phyloP scores from a whole-genome alignment of 2,113 vertebrate genomes.

The Plecturocebus donacophilus region DNA sequence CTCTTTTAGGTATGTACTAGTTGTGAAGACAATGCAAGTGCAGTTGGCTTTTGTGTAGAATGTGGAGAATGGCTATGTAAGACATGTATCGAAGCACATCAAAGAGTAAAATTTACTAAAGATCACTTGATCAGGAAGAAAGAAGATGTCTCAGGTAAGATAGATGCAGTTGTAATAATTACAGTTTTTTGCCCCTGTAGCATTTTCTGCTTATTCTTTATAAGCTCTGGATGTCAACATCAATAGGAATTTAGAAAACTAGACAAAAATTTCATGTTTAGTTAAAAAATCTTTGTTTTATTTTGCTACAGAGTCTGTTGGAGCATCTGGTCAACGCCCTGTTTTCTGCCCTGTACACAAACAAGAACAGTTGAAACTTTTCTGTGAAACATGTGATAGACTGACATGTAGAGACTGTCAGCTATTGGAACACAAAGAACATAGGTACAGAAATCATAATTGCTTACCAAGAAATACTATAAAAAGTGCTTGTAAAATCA shows the following conservation, averaged over 20 bases:
- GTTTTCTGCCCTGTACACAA: constrained; percentile 99
- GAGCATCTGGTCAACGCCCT: constrained; percentile 93
- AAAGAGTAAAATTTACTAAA: constrained; percentile 98
- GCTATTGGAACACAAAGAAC: constrained; percentile 98
- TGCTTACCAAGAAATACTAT: constrained; percentile 46
- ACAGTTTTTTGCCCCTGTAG: background rate
- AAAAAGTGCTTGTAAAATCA: background rate
- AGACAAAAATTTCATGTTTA: constrained; percentile 66
- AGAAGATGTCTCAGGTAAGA: constrained; percentile 95
- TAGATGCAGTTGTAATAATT: background rate
- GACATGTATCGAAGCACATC: constrained; percentile 98
- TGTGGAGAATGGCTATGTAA: constrained; percentile 99
- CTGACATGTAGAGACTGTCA: constrained; percentile 99
- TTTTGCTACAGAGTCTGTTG: constrained; percentile 91
- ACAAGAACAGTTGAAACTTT: constrained; percentile 98
- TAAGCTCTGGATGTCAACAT: constrained; percentile 40
- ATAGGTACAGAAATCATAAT: constrained; percentile 89
- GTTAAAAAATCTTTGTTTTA: constrained; percentile 77
- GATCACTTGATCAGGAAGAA: constrained; percentile 98
- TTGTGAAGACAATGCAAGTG: constrained; percentile 97
- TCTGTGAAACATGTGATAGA: constrained; percentile 98
- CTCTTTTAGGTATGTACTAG: constrained; percentile 95
- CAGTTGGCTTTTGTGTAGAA: constrained; percentile 97
- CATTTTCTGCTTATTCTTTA: constrained; percentile 41
- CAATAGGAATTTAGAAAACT: constrained; percentile 54